These are phyloP conservation scores for Limanda limanda DNA, from an alignment of 2,113 vertebrate species.

Conservation along the genomic window DNA sequence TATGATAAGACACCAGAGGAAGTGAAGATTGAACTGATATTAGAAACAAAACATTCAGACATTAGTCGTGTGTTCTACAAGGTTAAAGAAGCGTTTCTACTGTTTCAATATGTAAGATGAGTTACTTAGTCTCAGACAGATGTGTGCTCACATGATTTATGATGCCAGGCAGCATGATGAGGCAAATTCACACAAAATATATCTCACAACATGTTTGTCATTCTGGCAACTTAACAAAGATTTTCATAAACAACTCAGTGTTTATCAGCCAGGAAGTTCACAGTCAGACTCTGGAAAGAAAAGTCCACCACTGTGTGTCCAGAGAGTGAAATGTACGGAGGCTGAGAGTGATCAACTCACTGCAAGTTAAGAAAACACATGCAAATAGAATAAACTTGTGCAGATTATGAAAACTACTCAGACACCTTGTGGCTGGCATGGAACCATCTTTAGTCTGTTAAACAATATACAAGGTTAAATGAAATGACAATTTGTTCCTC, in stretches of 20 bases:
- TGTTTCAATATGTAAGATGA: conserved; percentile 16
- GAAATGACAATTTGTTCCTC: too few relatives aligned
- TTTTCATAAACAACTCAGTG: background rate
- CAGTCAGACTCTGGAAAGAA: conserved; percentile 3
- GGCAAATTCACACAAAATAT: background rate
- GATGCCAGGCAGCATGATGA: too few relatives aligned
- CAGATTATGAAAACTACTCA: too few relatives aligned
- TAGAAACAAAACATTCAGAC: too few relatives aligned
- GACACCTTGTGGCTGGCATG: too few relatives aligned
- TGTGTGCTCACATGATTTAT: too few relatives aligned
- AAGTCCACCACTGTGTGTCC: background rate
- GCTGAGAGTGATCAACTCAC: too few relatives aligned
- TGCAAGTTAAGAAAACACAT: too few relatives aligned
- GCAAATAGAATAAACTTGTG: too few relatives aligned
- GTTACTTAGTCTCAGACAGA: background rate
- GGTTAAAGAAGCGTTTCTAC: conserved; percentile 1
- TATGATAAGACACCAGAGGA: conserved; percentile 2
- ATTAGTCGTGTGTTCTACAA: background rate
- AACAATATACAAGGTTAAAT: too few relatives aligned
- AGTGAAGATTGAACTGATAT: too few relatives aligned
- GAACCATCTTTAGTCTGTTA: too few relatives aligned
- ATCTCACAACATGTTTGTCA: background rate
- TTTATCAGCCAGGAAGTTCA: background rate
- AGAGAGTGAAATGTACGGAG: background rate
- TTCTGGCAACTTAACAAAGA: conserved; percentile 8